Evolutionary conservation across 2,113 vertebrate genomes (phyloP).

Genomic region (Grammomys dolichurus): DNA sequence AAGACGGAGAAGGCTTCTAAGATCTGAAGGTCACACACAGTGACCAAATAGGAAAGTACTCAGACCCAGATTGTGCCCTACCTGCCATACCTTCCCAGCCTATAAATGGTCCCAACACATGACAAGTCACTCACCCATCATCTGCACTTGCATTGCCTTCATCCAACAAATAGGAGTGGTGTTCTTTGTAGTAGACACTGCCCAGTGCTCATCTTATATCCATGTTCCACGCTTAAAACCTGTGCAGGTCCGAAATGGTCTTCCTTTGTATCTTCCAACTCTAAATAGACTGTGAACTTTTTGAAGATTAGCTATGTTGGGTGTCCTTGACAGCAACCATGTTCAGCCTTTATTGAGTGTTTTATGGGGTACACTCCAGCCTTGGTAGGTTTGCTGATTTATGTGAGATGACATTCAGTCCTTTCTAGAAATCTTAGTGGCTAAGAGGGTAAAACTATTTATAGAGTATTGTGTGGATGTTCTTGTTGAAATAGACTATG

Average conservation of each 20-base stretch:
- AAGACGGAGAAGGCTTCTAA: background rate
- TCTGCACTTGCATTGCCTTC: background rate
- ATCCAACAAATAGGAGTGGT: background rate
- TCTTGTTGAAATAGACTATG: background rate
- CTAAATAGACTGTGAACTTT: background rate
- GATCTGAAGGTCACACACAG: background rate
- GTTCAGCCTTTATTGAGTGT: background rate
- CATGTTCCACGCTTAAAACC: accelerated
- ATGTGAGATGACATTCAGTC: background rate
- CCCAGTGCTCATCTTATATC: background rate
- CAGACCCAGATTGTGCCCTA: background rate
- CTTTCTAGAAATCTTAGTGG: background rate
- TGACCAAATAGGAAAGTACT: background rate
- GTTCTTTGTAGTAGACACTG: background rate
- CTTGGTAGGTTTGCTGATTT: background rate
- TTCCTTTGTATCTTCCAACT: background rate
- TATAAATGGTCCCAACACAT: accelerated
- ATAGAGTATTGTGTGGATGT: background rate
- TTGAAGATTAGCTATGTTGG: background rate
- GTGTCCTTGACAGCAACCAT: background rate
- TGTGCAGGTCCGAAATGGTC: background rate
- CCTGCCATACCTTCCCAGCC: background rate
- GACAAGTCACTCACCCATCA: background rate
- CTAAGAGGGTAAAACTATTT: background rate
- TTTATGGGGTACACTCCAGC: background rate